These are phyloP conservation scores for Patiria miniata DNA, from an alignment of 35 echinoderm and acorn worm species.

Conservation along the genomic window DNA sequence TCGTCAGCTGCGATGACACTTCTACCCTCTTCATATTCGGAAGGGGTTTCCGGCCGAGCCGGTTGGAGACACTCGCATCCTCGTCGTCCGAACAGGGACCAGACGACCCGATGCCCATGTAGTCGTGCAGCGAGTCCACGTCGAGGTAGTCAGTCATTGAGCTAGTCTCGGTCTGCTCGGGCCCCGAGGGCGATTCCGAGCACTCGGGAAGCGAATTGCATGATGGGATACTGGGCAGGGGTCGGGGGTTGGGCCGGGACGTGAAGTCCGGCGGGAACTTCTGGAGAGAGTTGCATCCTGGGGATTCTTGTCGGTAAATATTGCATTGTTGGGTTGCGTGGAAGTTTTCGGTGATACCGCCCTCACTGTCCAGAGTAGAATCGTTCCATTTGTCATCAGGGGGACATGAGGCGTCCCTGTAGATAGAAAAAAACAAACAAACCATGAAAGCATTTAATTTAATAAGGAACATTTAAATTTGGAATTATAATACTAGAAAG, in stretches of 20 bases:
- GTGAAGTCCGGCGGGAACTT: background rate
- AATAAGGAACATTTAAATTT: no score
- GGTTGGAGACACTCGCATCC: no score
- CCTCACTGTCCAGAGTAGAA: background rate
- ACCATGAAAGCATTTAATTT: no score
- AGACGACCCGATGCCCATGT: slow-evolving; percentile 11
- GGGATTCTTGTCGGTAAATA: background rate
- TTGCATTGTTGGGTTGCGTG: background rate
- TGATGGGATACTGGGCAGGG: background rate
- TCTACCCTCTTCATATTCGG: slow-evolving; percentile 10
- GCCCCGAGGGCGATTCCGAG: background rate
- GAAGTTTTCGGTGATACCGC: background rate
- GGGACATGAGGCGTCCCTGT: slow-evolving; percentile 12
- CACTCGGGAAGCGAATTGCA: background rate
- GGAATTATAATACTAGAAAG: no score
- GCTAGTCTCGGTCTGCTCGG: background rate
- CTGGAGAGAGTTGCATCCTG: background rate
- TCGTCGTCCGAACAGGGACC: background rate
- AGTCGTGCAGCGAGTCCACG: slow-evolving; percentile 4
- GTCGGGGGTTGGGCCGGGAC: background rate
- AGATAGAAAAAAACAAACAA: background rate
- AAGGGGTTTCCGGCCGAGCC: background rate
- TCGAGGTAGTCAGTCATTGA: background rate
- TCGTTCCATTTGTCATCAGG: background rate
- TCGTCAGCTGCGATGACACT: background rate